A percentile compares a stretch with the other conserved stretches of the same genome.
Conservation (phyloP, 64 coral and sea anemone species). For the Montipora efflorescens region DNA sequence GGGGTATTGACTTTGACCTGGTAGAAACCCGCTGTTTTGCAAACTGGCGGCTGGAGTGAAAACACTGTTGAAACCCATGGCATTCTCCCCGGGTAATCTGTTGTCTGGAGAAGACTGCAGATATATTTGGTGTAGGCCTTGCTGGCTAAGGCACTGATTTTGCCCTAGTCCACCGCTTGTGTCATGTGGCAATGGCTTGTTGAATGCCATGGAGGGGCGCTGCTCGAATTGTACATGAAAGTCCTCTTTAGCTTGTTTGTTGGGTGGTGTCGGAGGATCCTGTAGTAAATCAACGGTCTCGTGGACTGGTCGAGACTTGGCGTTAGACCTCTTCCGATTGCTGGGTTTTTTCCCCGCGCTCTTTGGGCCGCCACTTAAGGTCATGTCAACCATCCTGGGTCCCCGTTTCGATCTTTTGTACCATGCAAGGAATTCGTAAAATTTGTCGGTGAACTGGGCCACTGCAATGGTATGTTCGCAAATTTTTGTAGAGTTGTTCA, state of each 20-base stretch:
- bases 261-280: neutral
- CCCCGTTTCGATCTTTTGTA: slow-evolving; percentile 21
- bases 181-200: neutral
- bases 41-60: neutral
- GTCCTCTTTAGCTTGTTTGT: neutral
- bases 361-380: slow-evolving; percentile 26
- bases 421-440: neutral
- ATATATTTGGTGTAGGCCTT: neutral
- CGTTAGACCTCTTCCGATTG: slow-evolving; percentile 53
- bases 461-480: slow-evolving; percentile 69
- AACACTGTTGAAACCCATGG: neutral
- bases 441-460: slow-evolving; percentile 13
- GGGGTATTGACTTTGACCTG: neutral
- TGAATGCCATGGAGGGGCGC: neutral
- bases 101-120: neutral
- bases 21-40: slow-evolving; percentile 1
- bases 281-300: slow-evolving; percentile 45
- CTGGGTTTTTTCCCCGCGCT: slow-evolving; percentile 22
- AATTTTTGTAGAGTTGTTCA: slow-evolving; percentile 41
- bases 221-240: neutral
- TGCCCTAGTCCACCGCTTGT: neutral
- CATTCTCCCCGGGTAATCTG: neutral
- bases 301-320: slow-evolving; percentile 3
- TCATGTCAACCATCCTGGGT: slow-evolving; percentile 58
- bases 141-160: slow-evolving; percentile 6